Base-by-base conservation (phyloP, 2,888 invertebrate genomes). In the Malthinus seriepunctatus region DNA sequence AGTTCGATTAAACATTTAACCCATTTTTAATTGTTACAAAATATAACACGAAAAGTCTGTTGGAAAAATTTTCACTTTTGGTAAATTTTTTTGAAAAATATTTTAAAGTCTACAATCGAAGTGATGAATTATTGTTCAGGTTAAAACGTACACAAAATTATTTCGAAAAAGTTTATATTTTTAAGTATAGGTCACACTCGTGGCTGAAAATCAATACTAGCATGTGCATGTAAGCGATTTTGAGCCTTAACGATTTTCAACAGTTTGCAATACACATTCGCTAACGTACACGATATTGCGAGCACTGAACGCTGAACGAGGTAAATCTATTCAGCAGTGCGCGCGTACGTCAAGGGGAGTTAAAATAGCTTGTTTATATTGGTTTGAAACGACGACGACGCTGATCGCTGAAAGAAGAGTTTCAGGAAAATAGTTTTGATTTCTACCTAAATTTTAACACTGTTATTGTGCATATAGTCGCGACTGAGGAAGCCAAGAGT, bases 261-360 rank as follows among this genome's bases (percentile, higher is more conserved):
- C 58, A 46, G 31, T 51, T 55, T 56, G 50, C 58, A 63, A 61
- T 59, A 48, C 57, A 59, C 65, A 62, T 61, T 64, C 59, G 59
- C 51, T 56, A 53, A 53, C 39, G 49, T 47, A 52, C 64, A 56
- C 61, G 63, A 45, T 53, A 52, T 46, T 51, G 38, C 37, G 63
- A 56, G 51, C 53, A 66, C 63, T 66, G 63, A 62, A 62, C 62
- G 49, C 63, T 66, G 63, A 62, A 62, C 62, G 49, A 50, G 55
- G 48, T 39, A 45, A 55, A 58, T 52, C 62, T 62, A 59, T 59
- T 55, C 62, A 62, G 57, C 56, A 56, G 45, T 45, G 44, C 5
- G 23, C 23, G 23, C 32, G 33, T 42, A 45, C 45, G 38, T 46
- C 33, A 47, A 56, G 60, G 60, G 56, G 56, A 61, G 59, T 55